Evolutionary conservation across 2,888 invertebrate species (phyloP).

Genomic region (Lepidonotus clava): DNA sequence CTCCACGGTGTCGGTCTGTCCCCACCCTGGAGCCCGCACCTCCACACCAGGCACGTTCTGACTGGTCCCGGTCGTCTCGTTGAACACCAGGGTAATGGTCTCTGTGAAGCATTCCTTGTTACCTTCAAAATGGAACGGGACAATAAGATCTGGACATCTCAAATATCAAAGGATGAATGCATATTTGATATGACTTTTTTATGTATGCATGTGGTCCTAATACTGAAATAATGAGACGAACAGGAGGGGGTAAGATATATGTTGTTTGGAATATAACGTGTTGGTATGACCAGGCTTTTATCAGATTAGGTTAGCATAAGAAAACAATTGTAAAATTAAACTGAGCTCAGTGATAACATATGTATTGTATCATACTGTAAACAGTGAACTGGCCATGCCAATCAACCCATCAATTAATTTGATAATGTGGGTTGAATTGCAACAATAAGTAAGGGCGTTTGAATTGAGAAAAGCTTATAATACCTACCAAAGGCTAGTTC

Average conservation of each 20-base stretch:
- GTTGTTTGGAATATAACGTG: background rate
- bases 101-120: slow-evolving; percentile 57
- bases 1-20: slow-evolving; percentile 57
- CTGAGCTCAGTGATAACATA: background rate
- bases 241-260: background rate
- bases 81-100: slow-evolving; percentile 43
- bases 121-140: background rate
- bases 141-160: background rate
- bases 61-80: slow-evolving; percentile 42
- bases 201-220: background rate
- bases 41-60: slow-evolving; percentile 52
- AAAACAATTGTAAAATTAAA: background rate
- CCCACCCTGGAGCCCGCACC: slow-evolving; percentile 59
- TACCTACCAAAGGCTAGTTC: background rate
- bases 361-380: too few species aligned
- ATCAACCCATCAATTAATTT: too few species aligned
- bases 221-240: background rate
- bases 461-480: background rate
- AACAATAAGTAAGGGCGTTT: background rate
- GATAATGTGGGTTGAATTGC: background rate
- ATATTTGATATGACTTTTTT: background rate
- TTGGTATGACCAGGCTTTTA: background rate
- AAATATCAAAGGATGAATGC: background rate
- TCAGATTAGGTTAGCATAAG: background rate
- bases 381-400: too few species aligned